phyloP scores from a whole-genome alignment of 2,797 vertebrate genomes.

The Sphenodon punctatus region DNA sequence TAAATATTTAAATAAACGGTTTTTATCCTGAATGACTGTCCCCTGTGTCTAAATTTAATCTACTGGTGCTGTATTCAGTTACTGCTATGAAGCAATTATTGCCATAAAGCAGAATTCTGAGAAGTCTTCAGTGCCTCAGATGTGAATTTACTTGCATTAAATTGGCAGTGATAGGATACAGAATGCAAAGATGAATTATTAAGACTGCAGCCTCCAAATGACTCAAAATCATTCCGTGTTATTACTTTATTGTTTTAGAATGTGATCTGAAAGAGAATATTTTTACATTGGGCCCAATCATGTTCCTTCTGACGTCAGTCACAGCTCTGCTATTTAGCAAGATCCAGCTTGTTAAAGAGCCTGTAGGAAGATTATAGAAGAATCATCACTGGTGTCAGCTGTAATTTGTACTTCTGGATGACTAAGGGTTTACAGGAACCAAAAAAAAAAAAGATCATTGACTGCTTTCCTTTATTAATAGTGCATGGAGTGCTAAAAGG shows the following conservation, averaged over 20 bases:
- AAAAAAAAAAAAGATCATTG: no score
- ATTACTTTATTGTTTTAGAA: neutral
- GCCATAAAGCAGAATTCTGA: neutral
- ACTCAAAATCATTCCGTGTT: neutral
- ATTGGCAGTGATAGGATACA: neutral
- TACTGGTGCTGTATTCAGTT: neutral
- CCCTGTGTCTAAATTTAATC: neutral
- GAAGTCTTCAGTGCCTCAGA: neutral
- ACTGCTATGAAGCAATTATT: neutral
- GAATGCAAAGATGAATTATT: neutral
- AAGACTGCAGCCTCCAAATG: neutral
- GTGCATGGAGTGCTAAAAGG: neutral
- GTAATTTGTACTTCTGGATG: accelerated
- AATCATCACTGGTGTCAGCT: neutral
- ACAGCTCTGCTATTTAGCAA: neutral
- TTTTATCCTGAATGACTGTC: neutral
- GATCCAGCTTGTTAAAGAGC: neutral
- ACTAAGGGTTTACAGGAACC: neutral
- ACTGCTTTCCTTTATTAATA: neutral
- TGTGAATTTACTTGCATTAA: neutral
- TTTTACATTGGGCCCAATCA: neutral
- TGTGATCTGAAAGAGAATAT: neutral
- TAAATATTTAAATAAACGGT: neutral
- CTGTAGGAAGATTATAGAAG: neutral
- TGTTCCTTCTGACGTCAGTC: neutral